Conservation (phyloP, 2,888 invertebrate genomes). For the Platycheirus albimanus region DNA sequence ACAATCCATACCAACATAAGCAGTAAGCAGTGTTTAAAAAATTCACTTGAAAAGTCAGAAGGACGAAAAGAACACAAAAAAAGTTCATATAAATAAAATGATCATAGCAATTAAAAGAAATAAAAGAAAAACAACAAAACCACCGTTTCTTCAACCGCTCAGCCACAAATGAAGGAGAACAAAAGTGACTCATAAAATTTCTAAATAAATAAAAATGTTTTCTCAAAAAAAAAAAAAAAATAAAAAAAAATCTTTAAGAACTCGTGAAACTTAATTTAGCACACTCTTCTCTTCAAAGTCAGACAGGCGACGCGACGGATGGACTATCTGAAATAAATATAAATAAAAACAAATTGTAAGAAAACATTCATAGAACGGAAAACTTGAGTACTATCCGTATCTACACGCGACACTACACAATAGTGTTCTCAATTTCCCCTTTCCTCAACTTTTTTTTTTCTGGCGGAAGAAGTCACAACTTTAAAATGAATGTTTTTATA, state of each 20-base stretch:
- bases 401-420: constrained; percentile 29
- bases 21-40: too few species aligned
- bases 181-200: constrained; percentile 66
- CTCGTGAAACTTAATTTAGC: constrained; percentile 72
- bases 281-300: constrained; percentile 71
- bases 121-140: constrained; percentile 49
- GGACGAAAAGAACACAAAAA: constrained; percentile 43
- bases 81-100: constrained; percentile 50
- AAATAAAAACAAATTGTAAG: constrained; percentile 4
- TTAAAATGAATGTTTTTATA: not conserved
- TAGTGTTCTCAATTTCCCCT: not conserved
- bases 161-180: constrained; percentile 36
- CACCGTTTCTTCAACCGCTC: constrained; percentile 31
- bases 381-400: constrained; percentile 18
- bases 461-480: not conserved
- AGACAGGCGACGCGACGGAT: constrained; percentile 67
- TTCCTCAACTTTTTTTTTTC: too few species aligned
- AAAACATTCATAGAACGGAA: constrained; percentile 18
- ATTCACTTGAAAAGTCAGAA: constrained; percentile 40
- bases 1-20: too few species aligned
- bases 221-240: constrained; percentile 23
- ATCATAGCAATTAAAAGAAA: constrained; percentile 65
- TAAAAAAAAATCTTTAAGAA: constrained; percentile 33
- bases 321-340: constrained; percentile 58
- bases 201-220: constrained; percentile 61